Conservation (phyloP, 2,113 vertebrate species). For the Centrocercus urophasianus region DNA sequence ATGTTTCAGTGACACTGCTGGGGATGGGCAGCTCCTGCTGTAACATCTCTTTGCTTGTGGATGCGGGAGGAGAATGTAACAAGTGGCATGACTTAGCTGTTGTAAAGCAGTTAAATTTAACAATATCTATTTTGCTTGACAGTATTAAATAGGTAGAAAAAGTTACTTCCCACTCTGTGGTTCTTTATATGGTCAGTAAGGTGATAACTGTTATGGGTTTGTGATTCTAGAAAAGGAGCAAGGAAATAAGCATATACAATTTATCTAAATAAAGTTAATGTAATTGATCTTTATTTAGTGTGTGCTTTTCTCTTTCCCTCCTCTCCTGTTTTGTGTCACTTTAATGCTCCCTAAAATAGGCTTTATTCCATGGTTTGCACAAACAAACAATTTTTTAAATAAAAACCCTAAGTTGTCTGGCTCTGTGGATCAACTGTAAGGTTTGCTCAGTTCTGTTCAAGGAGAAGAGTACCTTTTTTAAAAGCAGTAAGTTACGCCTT, state of each 20-base stretch:
- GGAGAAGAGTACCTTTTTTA: background rate
- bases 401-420: background rate
- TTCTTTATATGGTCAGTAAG: background rate
- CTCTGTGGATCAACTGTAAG: background rate
- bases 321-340: background rate
- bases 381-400: background rate
- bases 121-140: background rate
- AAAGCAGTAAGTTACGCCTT: background rate
- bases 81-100: background rate
- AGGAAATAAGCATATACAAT: constrained; percentile 2
- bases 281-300: background rate
- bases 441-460: background rate
- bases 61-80: background rate
- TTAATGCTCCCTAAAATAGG: background rate
- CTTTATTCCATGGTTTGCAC: background rate
- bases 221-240: constrained; percentile 4
- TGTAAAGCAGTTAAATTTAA: background rate
- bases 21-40: background rate
- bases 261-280: background rate
- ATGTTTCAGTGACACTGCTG: background rate
- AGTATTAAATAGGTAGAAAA: background rate
- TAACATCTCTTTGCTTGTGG: background rate
- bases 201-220: constrained; percentile 19
- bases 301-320: background rate
- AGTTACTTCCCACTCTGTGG: background rate